These are phyloP conservation scores for Argopecten irradians DNA, from an alignment of 1,140 invertebrate species.

Conservation along the genomic window DNA sequence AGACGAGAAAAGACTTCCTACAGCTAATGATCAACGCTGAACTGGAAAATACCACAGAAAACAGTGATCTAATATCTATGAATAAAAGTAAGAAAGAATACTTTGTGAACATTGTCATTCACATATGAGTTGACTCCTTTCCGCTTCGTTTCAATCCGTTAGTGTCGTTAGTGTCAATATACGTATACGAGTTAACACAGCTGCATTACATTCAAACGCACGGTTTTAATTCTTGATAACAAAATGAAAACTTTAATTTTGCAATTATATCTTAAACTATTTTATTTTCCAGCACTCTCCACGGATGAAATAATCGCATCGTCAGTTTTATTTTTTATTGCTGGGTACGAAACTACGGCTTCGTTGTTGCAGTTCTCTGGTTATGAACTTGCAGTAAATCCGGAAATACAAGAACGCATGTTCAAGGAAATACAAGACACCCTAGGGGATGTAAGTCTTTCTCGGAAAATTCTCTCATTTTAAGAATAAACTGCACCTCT, in stretches of 20 bases:
- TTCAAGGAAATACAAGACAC: constrained; percentile 46
- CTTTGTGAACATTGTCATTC: too few relatives aligned
- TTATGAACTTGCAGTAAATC: constrained; percentile 80
- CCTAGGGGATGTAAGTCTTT: constrained; percentile 60
- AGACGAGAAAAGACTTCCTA: constrained; percentile 33
- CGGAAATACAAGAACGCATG: constrained; percentile 52
- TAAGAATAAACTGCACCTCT: too few relatives aligned
- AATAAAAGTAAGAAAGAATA: constrained; percentile 6
- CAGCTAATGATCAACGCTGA: constrained; percentile 48
- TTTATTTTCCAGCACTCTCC: constrained; percentile 74
- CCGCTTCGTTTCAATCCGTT: too few relatives aligned
- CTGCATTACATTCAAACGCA: too few relatives aligned
- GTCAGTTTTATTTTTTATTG: constrained; percentile 82
- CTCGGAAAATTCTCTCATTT: too few relatives aligned
- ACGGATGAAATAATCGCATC: constrained; percentile 82
- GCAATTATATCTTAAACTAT: too few relatives aligned
- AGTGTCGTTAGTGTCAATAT: too few relatives aligned
- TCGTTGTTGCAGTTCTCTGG: constrained; percentile 79
- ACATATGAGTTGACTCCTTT: too few relatives aligned
- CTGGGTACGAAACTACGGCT: constrained; percentile 82
- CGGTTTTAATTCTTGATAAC: too few relatives aligned
- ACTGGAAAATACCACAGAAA: constrained; percentile 29
- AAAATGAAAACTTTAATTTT: too few relatives aligned
- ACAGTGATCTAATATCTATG: not conserved
- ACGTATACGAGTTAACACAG: too few relatives aligned